Evolutionary conservation across 2,113 vertebrate species (phyloP).

Genomic region (Etheostoma spectabile): DNA sequence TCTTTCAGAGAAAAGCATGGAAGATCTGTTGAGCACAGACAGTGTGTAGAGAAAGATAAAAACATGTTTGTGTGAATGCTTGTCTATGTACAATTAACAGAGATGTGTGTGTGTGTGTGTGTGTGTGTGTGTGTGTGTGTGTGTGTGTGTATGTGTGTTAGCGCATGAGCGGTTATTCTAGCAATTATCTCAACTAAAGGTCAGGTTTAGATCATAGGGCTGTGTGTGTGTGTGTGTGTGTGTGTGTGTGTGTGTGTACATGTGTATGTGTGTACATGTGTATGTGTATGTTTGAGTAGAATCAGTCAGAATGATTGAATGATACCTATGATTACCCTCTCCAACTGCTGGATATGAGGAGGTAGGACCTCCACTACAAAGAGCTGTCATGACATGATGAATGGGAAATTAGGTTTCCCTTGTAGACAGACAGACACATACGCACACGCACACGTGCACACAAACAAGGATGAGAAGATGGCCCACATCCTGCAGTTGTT

Average conservation of each 20-base stretch:
- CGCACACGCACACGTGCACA: constrained; percentile 20
- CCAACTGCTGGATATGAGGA: constrained; percentile 29
- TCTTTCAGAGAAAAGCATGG: not conserved
- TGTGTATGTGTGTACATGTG: no score
- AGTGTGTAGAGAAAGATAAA: not conserved
- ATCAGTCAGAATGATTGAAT: constrained; percentile 54
- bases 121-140: constrained; percentile 5
- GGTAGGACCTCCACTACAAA: constrained; percentile 41
- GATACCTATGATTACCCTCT: constrained; percentile 45
- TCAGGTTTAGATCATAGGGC: constrained; percentile 60
- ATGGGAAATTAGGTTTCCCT: constrained; percentile 48
- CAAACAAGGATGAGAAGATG: not conserved
- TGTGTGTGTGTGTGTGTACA: no score
- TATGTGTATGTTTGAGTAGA: constrained; percentile 19
- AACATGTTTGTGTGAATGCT: not conserved
- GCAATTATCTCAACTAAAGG: constrained; percentile 65
- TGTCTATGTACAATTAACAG: not conserved
- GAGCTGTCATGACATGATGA: constrained; percentile 59
- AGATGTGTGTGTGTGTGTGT: not conserved
- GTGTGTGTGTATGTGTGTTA: constrained; percentile 13
- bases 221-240: not conserved
- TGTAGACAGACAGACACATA: constrained; percentile 21
- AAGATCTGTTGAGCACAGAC: not conserved
- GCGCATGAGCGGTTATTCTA: constrained; percentile 13
- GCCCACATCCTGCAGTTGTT: constrained; percentile 34